phyloP scores from a whole-genome alignment of 2,113 vertebrate species.

The Pipra filicauda region DNA sequence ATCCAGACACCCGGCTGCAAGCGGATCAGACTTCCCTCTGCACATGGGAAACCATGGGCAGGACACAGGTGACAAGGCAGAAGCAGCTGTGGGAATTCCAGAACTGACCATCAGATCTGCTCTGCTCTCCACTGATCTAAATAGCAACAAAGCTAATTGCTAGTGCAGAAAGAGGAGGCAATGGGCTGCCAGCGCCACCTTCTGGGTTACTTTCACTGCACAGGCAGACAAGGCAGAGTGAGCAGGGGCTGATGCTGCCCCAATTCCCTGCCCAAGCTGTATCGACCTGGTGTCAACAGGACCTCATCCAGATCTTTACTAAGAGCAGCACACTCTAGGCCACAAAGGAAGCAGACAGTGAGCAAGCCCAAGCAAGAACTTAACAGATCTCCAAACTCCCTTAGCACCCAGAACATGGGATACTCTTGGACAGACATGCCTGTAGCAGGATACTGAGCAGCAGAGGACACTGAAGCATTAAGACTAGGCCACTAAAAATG shows the following conservation, averaged over 20 bases:
- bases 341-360: neutral
- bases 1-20: neutral
- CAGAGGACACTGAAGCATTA: neutral
- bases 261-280: neutral
- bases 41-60: neutral
- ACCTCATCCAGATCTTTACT: neutral
- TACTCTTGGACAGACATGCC: neutral
- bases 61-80: neutral
- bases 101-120: neutral
- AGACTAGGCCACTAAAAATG: neutral
- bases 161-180: neutral
- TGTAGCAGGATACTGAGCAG: neutral
- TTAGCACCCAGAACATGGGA: neutral
- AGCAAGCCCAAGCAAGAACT: neutral
- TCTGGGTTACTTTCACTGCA: neutral
- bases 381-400: neutral
- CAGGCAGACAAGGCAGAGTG: neutral
- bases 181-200: slow-evolving; percentile 1
- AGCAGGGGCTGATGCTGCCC: neutral
- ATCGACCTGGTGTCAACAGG: neutral
- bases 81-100: neutral
- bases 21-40: neutral
- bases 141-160: neutral
- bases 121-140: neutral
- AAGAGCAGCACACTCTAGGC: neutral